Evolutionary conservation across 2,888 invertebrate genomes (phyloP).

Genomic region (Drosophila flavopinicola): DNA sequence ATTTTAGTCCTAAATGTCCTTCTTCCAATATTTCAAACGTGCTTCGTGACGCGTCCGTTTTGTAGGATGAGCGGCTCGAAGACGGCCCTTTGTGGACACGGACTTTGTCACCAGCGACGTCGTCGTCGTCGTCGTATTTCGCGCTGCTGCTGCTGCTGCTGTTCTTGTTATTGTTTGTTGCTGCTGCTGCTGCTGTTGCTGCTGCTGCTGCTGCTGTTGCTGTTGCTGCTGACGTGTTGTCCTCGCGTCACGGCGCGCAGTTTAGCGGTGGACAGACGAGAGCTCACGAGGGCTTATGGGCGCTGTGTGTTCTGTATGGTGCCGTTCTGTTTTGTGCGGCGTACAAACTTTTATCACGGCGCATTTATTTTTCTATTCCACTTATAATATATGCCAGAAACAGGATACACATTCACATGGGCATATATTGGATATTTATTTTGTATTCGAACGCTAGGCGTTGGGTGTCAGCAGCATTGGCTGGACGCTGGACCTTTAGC

Average conservation of each 20-base stretch:
- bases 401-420: slow-evolving; percentile 79
- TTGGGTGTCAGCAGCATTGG: slow-evolving; percentile 67
- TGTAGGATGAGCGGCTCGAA: slow-evolving; percentile 69
- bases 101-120: slow-evolving; percentile 62
- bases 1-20: slow-evolving; percentile 79
- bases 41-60: slow-evolving; percentile 78
- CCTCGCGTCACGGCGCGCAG: slow-evolving; percentile 67
- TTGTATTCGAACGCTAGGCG: slow-evolving; percentile 75
- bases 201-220: slow-evolving; percentile 47
- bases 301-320: slow-evolving; percentile 9
- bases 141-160: slow-evolving; percentile 37
- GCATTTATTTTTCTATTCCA: slow-evolving; percentile 82
- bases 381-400: slow-evolving; percentile 83
- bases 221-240: slow-evolving; percentile 78
- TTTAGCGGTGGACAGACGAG: slow-evolving; percentile 64
- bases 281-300: slow-evolving; percentile 49
- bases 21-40: slow-evolving; percentile 82
- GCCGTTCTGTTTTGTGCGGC: slow-evolving; percentile 25
- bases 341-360: slow-evolving; percentile 78
- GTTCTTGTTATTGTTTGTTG: slow-evolving; percentile 62
- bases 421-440: slow-evolving; percentile 81
- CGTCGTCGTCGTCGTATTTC: slow-evolving; percentile 30
- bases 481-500: slow-evolving; percentile 47
- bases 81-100: slow-evolving; percentile 68
- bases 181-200: slow-evolving; percentile 70